Conservation (phyloP, 1,140 invertebrate genomes). For the Drosophila pallidifrons region DNA sequence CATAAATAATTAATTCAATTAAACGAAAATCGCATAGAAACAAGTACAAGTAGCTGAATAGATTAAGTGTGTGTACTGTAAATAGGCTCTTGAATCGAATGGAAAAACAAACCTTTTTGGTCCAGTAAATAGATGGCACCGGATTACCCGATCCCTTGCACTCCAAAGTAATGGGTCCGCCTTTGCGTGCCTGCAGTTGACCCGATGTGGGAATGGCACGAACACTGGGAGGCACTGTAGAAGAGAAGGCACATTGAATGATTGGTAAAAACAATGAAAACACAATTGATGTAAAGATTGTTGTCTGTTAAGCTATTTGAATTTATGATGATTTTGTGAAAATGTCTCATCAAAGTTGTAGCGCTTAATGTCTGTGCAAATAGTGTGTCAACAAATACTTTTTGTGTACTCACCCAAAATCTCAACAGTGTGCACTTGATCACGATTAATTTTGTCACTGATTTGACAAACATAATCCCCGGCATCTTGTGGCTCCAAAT, state of each 20-base stretch:
- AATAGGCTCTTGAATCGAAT: conserved; percentile 2
- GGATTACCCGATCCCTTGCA: conserved; percentile 90
- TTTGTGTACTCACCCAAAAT: conserved; percentile 79
- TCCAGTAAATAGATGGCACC: conserved; percentile 89
- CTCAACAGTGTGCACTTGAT: conserved; percentile 86
- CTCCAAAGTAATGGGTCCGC: conserved; percentile 88
- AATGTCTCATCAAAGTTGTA: conserved; percentile 11
- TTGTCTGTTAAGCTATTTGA: conserved; percentile 1
- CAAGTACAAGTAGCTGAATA: background rate
- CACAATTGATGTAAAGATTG: background rate
- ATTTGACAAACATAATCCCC: conserved; percentile 89
- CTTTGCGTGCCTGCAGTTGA: conserved; percentile 88
- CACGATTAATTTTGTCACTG: conserved; percentile 87
- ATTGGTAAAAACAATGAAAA: background rate
- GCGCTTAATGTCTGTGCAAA: conserved; percentile 40
- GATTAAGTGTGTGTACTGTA: background rate
- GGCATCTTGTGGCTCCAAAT: conserved; percentile 86
- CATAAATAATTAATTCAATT: conserved; percentile 65
- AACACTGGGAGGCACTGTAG: conserved; percentile 87
- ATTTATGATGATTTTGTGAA: conserved; percentile 11
- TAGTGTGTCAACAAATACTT: conserved; percentile 28
- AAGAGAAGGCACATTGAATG: background rate
- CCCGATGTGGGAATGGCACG: conserved; percentile 87
- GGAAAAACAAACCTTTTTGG: conserved; percentile 86
- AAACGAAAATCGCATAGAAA: conserved; percentile 56